phyloP scores from a whole-genome alignment of 2,113 vertebrate genomes.

The Dolichotis patagonum region DNA sequence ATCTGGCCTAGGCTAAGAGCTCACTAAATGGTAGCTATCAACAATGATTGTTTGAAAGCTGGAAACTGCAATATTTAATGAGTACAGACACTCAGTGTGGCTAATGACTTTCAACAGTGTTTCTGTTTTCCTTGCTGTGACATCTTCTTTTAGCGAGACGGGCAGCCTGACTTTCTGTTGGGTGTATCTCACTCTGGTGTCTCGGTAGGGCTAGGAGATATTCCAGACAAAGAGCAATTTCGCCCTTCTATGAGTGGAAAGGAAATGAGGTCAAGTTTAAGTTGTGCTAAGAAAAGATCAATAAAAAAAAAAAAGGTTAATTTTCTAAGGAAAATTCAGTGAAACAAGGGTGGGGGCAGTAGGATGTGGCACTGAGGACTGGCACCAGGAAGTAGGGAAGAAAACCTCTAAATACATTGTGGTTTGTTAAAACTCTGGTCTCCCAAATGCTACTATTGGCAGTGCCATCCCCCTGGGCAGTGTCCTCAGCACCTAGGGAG shows the following conservation, averaged over 20 bases:
- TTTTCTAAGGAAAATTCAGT: constrained; percentile 48
- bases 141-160: constrained; percentile 21
- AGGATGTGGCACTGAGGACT: neutral
- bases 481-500: neutral
- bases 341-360: neutral
- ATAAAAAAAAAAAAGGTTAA: neutral
- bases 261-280: constrained; percentile 35
- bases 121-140: neutral
- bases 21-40: constrained; percentile 35
- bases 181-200: neutral
- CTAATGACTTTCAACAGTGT: neutral
- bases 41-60: neutral
- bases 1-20: neutral
- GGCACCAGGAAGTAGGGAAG: constrained; percentile 25
- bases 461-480: neutral
- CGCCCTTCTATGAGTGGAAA: neutral
- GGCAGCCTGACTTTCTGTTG: neutral
- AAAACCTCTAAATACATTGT: constrained; percentile 27
- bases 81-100: neutral
- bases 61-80: neutral
- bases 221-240: constrained; percentile 43
- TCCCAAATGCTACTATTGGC: neutral
- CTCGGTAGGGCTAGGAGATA: constrained; percentile 46
- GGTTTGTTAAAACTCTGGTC: constrained; percentile 52
- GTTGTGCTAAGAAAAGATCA: constrained; percentile 24